Conservation (phyloP, 2,888 invertebrate genomes). For the Clistopyga incitator region DNA sequence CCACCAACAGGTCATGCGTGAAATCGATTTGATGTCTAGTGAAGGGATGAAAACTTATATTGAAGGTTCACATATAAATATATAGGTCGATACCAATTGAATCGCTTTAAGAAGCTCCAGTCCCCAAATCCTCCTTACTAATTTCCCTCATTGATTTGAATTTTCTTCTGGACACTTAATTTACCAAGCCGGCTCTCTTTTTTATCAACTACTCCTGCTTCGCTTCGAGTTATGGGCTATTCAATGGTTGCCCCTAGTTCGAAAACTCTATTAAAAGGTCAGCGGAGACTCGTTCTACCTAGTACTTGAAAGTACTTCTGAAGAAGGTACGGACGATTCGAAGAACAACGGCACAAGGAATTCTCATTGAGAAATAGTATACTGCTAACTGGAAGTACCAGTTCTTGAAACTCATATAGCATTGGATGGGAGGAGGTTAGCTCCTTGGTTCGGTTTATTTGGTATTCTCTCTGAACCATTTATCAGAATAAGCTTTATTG, state of each 20-base stretch:
- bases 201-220: neutral
- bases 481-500: constrained; percentile 50
- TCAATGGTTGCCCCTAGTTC: constrained; percentile 43
- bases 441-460: constrained; percentile 43
- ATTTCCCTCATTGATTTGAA: neutral
- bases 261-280: constrained; percentile 66
- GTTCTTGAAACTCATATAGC: neutral
- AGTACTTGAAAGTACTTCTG: constrained; percentile 55
- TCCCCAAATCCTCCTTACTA: neutral
- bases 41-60: neutral
- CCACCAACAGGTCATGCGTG: neutral
- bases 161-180: neutral
- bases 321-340: neutral
- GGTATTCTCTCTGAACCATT: constrained; percentile 34
- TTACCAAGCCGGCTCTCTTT: neutral
- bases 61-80: neutral
- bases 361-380: constrained; percentile 15
- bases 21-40: neutral
- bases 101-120: neutral
- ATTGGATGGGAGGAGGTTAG: neutral
- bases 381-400: neutral
- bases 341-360: constrained; percentile 12
- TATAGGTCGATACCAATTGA: neutral
- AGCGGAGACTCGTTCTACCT: constrained; percentile 55
- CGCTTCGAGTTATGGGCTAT: constrained; percentile 47